phyloP scores from a whole-genome alignment of 2,113 vertebrate genomes.

The Antidorcas marsupialis region DNA sequence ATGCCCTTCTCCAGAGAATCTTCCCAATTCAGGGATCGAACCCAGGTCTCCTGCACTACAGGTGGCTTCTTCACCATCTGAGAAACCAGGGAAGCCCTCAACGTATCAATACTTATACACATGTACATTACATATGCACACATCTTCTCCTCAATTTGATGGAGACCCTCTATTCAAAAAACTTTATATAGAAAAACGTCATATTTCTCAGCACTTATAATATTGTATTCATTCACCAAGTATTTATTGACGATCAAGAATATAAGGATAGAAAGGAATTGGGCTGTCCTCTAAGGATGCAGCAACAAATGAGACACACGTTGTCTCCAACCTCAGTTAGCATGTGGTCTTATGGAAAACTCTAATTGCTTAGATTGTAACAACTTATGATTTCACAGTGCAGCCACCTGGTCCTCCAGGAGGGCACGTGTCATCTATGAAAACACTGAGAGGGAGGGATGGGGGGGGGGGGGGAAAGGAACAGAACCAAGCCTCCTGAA shows the following conservation, averaged over 20 bases:
- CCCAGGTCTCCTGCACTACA: neutral
- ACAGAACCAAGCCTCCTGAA: no score
- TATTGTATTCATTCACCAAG: neutral
- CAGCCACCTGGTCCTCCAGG: neutral
- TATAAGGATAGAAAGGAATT: neutral
- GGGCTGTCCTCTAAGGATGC: neutral
- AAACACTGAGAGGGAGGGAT: rapidly evolving
- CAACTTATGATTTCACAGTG: rapidly evolving
- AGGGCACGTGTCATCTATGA: rapidly evolving
- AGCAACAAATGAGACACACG: neutral
- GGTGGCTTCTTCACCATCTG: neutral
- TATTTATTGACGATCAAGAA: neutral
- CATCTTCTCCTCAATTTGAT: neutral
- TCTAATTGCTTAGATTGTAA: neutral
- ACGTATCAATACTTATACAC: neutral
- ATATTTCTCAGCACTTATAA: neutral
- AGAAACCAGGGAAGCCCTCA: neutral
- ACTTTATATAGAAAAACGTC: neutral
- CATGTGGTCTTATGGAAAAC: neutral
- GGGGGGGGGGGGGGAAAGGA: no score
- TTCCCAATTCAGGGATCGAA: neutral
- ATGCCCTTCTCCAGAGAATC: neutral
- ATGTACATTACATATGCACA: no score
- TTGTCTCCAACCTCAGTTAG: neutral
- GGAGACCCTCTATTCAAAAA: neutral